Evolutionary conservation across 2,113 vertebrate genomes (phyloP), one percentile per base, ranked within the genome.

Genomic region (Pseudopipra pipra): DNA sequence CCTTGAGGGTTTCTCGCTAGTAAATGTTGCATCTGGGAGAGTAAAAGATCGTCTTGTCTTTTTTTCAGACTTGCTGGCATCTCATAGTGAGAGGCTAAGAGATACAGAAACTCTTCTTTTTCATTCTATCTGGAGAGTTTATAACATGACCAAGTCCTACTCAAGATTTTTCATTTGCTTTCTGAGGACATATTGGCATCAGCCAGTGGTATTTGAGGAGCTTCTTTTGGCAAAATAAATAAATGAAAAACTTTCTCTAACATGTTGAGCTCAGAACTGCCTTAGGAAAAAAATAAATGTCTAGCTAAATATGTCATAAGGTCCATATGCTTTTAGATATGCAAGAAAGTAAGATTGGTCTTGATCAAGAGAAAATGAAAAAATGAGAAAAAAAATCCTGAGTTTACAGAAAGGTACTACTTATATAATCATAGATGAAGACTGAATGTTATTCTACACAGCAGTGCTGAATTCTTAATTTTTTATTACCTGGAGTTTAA

Each of bases 391-490:
- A 37, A 59, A 59, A 30, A 33, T 24, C 4, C 19, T 4, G 3
- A 61, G 85, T 65, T 63, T 66, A 30, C 6, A 41, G 27, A 12
- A 72, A 78, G 3, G 23, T 63, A 24, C 1, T 23, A 19, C 24
- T 84, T 3, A 71, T 54, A 30, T 19, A 55, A 31, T 33, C 14
- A 43, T 6, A 54, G 30, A 9, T 63, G 15, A 85, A 87, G 24
- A 62, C 14, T 20, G 13, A 58, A 73, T 27, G 41, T 33, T 59
- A 33, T 88, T 83, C 35, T 44, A 47, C 7, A 33, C 1, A 37
- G 2, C 11, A 58, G 5, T 35, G 5, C 1, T 80, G 20, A 37
- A 1, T 33, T 70, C 25, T 35, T 21, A 11, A 2, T 6, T 14
- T 25, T 44, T 52, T 75, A 70, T 92, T 12, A 18, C 6, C 6